Evolutionary conservation across 2,888 invertebrate genomes (phyloP), one percentile per base, ranked within the genome.

Genomic region (Aporophyla lueneburgensis): DNA sequence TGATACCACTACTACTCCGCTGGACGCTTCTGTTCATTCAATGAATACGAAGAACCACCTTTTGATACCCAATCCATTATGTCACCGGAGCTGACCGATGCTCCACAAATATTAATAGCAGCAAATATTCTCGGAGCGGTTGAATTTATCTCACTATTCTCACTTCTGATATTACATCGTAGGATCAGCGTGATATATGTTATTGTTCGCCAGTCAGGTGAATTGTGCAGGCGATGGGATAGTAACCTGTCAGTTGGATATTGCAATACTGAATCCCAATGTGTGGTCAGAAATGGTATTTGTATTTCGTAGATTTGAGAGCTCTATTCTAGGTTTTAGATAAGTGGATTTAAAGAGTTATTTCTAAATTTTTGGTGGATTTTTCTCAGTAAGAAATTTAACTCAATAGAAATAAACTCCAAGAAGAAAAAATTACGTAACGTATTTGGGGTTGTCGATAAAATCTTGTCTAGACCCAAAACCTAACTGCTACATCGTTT

Each of bases 21-120:
- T 65, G 24, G 5, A 59, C 49, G 49, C 40, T 58, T 76, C 71
- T 81, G 71, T 80, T 77, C 59, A 83, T 81, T 62, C 66, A 66
- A 49, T 33, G 40, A 12, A 58, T 62, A 70, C 40, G 51, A 33
- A 68, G 27, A 59, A 53, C 46, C 54, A 65, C 40, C 51, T 62
- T 75, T 67, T 14, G 51, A 68, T 69, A 79, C 61, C 59, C 59
- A 82, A 79, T 83, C 63, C 75, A 82, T 61, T 71, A 68, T 61
- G 63, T 75, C 71, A 63, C 56, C 33, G 21, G 65, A 69, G 51
- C 68, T 58, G 75, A 61, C 79, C 51, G 40, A 56, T 24, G 68
- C 40, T 75, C 83, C n/a, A 83, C 83, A 79, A 83, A 68, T 83
- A 85, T 84, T 78, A 84, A 86, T 81, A 86, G 72, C 78, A 62